Conservation (phyloP, 2,888 invertebrate genomes). For the Cephus pulcher region DNA sequence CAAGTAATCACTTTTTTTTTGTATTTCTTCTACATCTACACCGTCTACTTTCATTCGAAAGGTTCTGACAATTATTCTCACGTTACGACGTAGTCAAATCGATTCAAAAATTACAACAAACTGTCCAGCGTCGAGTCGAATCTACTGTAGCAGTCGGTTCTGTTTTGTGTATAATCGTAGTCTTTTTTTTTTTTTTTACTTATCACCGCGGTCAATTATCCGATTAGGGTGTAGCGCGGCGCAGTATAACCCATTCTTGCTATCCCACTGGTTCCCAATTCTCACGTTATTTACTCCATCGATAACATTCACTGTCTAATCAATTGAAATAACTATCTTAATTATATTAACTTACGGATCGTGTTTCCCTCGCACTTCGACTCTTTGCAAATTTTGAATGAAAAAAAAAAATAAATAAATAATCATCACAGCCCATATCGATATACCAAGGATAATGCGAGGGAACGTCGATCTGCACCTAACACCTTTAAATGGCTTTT, state of each 20-base stretch:
- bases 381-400: fast-evolving
- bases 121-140: neutral
- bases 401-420: neutral
- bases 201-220: neutral
- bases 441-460: neutral
- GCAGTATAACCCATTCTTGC: conserved; percentile 14
- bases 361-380: neutral
- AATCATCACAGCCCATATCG: neutral
- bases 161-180: conserved; percentile 21
- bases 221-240: conserved; percentile 6
- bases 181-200: conserved; percentile 12
- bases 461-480: neutral
- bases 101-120: neutral
- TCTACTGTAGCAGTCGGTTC: neutral
- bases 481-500: neutral
- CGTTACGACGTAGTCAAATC: neutral
- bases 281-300: neutral
- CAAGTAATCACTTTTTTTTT: neutral
- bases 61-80: neutral
- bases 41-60: neutral
- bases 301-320: neutral
- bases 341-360: neutral
- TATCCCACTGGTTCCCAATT: conserved; percentile 6
- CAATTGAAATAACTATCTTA: neutral
- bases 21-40: neutral